A percentile compares a stretch with the other conserved stretches of the same genome.
phyloP scores from a whole-genome alignment of 2,797 vertebrate genomes.

The Anomalospiza imberbis region DNA sequence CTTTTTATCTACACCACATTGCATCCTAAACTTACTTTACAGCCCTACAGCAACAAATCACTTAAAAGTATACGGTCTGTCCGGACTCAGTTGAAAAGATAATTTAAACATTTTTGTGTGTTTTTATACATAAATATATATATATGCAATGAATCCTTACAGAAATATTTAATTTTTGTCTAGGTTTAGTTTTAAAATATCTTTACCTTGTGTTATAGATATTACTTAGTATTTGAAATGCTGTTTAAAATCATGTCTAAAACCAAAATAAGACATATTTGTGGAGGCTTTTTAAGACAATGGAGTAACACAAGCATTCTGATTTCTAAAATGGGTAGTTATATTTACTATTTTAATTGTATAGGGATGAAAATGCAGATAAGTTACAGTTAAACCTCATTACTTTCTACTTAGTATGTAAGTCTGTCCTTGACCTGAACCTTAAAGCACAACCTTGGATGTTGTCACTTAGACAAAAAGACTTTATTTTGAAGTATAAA shows the following conservation, averaged over 20 bases:
- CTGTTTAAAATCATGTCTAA: neutral
- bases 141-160: neutral
- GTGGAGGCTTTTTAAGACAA: accelerated
- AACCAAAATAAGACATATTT: neutral
- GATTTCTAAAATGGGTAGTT: neutral
- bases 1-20: neutral
- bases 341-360: neutral
- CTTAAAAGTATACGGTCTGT: neutral
- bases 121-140: neutral
- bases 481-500: neutral
- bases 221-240: neutral
- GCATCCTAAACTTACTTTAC: neutral
- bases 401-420: neutral
- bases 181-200: neutral
- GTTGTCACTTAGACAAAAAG: neutral
- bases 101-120: accelerated
- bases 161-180: neutral
- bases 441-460: neutral
- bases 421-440: neutral
- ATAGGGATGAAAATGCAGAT: neutral
- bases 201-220: neutral
- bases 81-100: neutral
- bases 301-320: neutral
- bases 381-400: neutral
- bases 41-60: neutral